Percentiles rank a stretch among this genome's conserved stretches.
Conservation (phyloP, 2,113 vertebrate species). For the Neodon shergylaensis region DNA sequence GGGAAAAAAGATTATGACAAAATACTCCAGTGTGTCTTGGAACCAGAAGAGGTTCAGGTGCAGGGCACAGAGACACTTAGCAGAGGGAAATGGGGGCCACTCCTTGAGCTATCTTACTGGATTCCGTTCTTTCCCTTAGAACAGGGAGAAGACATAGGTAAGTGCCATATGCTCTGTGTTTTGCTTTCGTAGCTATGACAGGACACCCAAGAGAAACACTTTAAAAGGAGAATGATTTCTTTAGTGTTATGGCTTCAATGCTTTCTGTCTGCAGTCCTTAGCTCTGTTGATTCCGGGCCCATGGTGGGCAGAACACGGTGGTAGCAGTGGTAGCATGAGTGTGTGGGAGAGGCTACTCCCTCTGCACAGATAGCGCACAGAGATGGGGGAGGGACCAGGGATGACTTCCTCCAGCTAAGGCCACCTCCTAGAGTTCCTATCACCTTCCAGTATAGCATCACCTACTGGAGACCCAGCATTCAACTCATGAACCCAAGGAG, state of each 20-base stretch:
- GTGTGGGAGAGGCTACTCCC: background rate
- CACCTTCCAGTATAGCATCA: background rate
- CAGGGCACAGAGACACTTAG: background rate
- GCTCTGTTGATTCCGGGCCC: background rate
- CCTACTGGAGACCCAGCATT: background rate
- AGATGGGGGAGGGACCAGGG: background rate
- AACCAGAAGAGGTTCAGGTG: background rate
- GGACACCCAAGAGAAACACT: background rate
- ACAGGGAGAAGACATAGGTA: background rate
- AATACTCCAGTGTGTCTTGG: background rate
- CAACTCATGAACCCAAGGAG: background rate
- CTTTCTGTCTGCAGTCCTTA: background rate
- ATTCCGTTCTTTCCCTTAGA: background rate
- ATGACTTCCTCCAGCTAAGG: background rate
- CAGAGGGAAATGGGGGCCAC: background rate
- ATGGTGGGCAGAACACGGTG: background rate
- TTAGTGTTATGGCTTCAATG: background rate
- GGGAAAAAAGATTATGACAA: background rate
- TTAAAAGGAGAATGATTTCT: background rate
- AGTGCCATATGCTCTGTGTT: background rate
- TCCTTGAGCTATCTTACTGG: background rate
- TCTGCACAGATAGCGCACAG: background rate
- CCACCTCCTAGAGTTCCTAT: background rate
- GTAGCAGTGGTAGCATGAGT: background rate
- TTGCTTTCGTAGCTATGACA: background rate